Base-by-base conservation (phyloP, 2,113 vertebrate species). In the Haemorhous mexicanus region DNA sequence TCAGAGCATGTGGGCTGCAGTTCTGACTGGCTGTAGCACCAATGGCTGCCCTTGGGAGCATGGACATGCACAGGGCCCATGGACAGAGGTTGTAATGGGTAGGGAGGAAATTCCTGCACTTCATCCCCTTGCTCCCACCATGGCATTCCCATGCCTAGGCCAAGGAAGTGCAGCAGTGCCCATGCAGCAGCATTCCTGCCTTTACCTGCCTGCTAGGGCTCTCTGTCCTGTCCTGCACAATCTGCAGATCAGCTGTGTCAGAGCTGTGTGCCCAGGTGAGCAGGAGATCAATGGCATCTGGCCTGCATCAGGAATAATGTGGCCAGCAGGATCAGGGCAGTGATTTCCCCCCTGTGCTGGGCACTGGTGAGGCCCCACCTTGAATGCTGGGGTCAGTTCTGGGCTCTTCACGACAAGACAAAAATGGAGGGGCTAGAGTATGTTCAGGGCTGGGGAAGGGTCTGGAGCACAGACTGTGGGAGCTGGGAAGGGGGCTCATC, bases 1-100 rank as follows among this genome's bases (percentile, higher is more conserved):
- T 20, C 63, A 89, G 41, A 44, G 15, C 32, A 0, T 0, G 37
- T 13, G 46, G 58, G 16, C 15, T 17, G 19, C n/a, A 43, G 47
- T 72, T 77, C 52, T 41, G 15, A 7, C 46, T 46, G 46, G 41
- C 27, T 32, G 32, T 2, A 18, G 53, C 75, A 62, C 10, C 35
- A 11, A 1, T 27, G n/a, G 24, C n/a, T 92, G 77, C n/a, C 11
- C 35, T 39, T 43, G 49, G 12, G 21, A 13, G 16, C 44, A 10
- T 1, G 39, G 67, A 3, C 26, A 7, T 6, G 5, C 52, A 17
- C 3, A 10, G 43, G 22, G 26, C 39, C 28, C 3, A 0, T 7
- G 44, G 49, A 30, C 37, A 35, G 2, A 53, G 32, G 15, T 13
- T 33, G 37, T 33, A 24, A 41, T 44, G 68, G n/a, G 50, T 3